A percentile compares a stretch with the other conserved stretches of the same genome.
Evolutionary conservation across 1,140 invertebrate species (phyloP).

Genomic region (Drosophila watanabei): DNA sequence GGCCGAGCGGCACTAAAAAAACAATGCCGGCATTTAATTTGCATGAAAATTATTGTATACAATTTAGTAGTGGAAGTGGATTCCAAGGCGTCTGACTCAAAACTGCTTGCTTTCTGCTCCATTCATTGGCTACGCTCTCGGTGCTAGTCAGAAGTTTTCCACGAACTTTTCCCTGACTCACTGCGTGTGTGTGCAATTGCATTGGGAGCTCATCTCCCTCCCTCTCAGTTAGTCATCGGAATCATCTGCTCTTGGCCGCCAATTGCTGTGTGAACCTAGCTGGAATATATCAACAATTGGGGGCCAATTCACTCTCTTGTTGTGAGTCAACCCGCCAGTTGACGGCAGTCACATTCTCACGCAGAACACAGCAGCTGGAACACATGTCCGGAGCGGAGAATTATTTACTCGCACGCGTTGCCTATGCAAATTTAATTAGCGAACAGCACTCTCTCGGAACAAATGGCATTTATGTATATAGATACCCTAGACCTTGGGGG

Average conservation of each 20-base stretch:
- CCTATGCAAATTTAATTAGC: constrained; percentile 65
- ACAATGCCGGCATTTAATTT: constrained; percentile 47
- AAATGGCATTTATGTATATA: constrained; percentile 13
- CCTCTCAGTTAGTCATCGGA: constrained; percentile 58
- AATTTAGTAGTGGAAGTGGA: constrained; percentile 17
- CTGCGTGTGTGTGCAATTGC: constrained; percentile 6
- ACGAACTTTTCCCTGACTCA: constrained; percentile 57
- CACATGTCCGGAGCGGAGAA: constrained; percentile 45
- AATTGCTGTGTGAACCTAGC: constrained; percentile 72
- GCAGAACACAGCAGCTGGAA: constrained; percentile 18
- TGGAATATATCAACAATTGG: constrained; percentile 51
- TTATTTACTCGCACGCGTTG: constrained; percentile 52
- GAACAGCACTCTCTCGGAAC: constrained; percentile 24
- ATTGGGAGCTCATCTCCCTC: constrained; percentile 1
- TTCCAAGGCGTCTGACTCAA: constrained; percentile 48
- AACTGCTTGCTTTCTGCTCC: constrained; percentile 12
- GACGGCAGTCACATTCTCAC: constrained; percentile 58
- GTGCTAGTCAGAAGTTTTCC: constrained; percentile 41
- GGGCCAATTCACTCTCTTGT: constrained; percentile 12
- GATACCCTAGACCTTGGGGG: constrained; percentile 14
- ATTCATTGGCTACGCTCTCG: constrained; percentile 26
- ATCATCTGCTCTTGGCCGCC: constrained; percentile 39
- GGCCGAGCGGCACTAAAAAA: constrained; percentile 39
- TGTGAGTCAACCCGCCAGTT: constrained; percentile 57
- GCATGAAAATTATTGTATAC: constrained; percentile 44